Evolutionary conservation across 2,113 vertebrate species (phyloP), one percentile per base, ranked within the genome.

Genomic region (Stercorarius parasiticus): DNA sequence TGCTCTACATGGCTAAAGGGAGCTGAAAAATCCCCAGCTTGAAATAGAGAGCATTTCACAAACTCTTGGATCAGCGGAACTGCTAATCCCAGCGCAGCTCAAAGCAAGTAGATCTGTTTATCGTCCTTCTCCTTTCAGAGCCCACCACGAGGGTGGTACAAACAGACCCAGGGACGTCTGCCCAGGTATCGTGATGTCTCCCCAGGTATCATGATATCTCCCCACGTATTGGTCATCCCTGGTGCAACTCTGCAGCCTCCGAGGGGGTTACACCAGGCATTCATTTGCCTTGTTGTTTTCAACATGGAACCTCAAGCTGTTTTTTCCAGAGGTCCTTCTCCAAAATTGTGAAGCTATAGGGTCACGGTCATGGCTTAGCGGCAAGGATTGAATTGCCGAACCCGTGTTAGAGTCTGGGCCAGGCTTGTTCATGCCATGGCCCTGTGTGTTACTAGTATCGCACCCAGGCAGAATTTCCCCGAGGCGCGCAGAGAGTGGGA

Each of bases 371-470:
- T 13, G 2, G 6, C 34, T 25, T 16, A 47, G 18, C 3, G 1
- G 29, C 55, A 61, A 77, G 55, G 26, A 30, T 26, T 19, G 61
- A 79, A 21, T 2, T 32, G 23, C n/a, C 45, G 38, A 72, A 43
- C 15, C 13, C 16, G 26, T 9, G 21, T 11, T 36, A 56, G 90
- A 66, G 6, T 36, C 65, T 40, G 61, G 76, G 38, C 36, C 5
- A 6, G 23, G 45, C 29, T 93, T 22, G 26, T n/a, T 77, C 59
- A 20, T 4, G 16, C 20, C 74, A 15, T 10, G 26, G 22, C 25
- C 47, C 15, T 10, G 2, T 0, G 0, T 45, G 53, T 42, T n/a
- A 18, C 59, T 17, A 8, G 15, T 10, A 5, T 27, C 5, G 0
- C 4, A 6, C 56, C 10, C 45, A 69, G 23, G 47, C 20, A 74